Evolutionary conservation across 1,140 invertebrate genomes (phyloP).

Genomic region (Zophobas morio): DNA sequence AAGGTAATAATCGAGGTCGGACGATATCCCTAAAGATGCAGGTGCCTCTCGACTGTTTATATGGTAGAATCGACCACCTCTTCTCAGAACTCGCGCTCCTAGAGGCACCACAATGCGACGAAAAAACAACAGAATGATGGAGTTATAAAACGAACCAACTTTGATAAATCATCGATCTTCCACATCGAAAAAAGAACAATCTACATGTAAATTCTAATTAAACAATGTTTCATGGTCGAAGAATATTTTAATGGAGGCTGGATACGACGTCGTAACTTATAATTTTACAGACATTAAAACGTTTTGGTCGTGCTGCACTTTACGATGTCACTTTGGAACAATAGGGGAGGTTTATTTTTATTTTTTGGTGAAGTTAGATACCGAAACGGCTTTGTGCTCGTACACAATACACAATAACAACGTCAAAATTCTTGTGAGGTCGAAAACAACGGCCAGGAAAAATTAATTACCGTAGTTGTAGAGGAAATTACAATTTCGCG

Average conservation of each 20-base stretch:
- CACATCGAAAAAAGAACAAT: not conserved
- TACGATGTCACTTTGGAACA: conserved; percentile 27
- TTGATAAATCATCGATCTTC: conserved; percentile 6
- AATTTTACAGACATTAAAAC: conserved; percentile 37
- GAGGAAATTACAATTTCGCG: too few relatives aligned
- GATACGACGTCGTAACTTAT: conserved; percentile 20
- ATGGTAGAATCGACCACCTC: conserved; percentile 2
- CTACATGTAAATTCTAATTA: conserved; percentile 36
- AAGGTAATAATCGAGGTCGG: conserved; percentile 40
- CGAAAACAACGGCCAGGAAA: too few relatives aligned
- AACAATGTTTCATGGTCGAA: not conserved
- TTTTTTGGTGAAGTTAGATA: not conserved
- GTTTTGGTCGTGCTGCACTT: conserved; percentile 28
- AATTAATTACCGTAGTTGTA: too few relatives aligned
- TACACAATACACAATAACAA: not conserved
- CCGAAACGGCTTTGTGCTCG: conserved; percentile 6
- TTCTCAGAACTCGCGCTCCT: conserved; percentile 10
- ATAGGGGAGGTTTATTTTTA: conserved; percentile 26
- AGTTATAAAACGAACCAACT: conserved; percentile 3
- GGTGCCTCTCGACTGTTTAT: conserved; percentile 25
- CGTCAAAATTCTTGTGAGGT: too few relatives aligned
- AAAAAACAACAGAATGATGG: conserved; percentile 32
- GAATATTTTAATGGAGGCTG: conserved; percentile 20
- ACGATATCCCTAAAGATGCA: conserved; percentile 32
- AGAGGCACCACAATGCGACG: not conserved